A percentile compares a stretch with the other conserved stretches of the same genome.
Conservation (phyloP, 2,888 invertebrate genomes). For the Tridacna crocea region DNA sequence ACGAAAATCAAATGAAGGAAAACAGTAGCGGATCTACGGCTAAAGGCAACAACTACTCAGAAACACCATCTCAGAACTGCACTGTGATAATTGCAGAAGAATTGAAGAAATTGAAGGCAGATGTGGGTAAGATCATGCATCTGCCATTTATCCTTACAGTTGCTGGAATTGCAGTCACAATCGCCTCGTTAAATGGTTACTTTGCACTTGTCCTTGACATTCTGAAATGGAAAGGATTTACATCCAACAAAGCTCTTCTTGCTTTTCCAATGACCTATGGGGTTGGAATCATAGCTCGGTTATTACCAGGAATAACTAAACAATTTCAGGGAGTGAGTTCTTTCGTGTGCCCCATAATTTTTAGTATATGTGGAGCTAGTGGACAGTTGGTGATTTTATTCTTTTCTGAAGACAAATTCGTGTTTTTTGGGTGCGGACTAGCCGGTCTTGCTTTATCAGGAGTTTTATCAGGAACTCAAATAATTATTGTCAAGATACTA, state of each 20-base stretch:
- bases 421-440: neutral
- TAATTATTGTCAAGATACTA: neutral
- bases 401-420: neutral
- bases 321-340: neutral
- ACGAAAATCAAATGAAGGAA: neutral
- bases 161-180: neutral
- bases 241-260: neutral
- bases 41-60: neutral
- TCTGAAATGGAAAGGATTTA: neutral
- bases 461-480: neutral
- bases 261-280: slow-evolving; percentile 8
- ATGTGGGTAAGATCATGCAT: too few relatives aligned
- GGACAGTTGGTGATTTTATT: neutral
- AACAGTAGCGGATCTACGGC: neutral
- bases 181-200: slow-evolving; percentile 1
- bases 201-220: neutral
- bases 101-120: neutral
- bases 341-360: neutral
- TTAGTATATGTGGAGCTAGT: neutral
- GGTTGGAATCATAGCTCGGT: neutral
- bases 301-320: neutral
- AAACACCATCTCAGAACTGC: neutral
- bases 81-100: neutral
- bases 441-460: neutral
- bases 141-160: neutral